These are phyloP conservation scores for Siderastrea siderea DNA, from an alignment of 92 coral and sea anemone genomes.

Conservation along the genomic window DNA sequence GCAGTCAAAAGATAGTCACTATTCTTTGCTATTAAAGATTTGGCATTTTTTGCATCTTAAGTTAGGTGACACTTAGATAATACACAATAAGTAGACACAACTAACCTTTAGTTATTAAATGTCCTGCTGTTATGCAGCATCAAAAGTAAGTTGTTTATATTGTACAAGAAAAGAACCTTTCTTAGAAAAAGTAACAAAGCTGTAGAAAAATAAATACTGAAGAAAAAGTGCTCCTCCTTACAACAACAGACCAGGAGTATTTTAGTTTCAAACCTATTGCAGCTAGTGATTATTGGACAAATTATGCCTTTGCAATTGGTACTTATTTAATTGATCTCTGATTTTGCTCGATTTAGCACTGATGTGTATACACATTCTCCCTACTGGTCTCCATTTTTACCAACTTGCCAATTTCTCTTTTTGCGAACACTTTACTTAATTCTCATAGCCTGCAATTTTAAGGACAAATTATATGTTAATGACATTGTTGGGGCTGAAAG, in stretches of 20 bases:
- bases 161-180: neutral
- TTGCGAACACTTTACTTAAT: neutral
- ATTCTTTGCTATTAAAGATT: too few species aligned
- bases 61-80: too few species aligned
- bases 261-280: neutral
- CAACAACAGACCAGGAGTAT: neutral
- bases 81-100: neutral
- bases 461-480: neutral
- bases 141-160: neutral
- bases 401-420: neutral
- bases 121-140: neutral
- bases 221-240: neutral
- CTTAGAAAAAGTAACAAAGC: conserved; percentile 1
- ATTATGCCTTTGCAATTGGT: neutral
- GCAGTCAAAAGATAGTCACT: too few species aligned
- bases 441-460: too few species aligned
- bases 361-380: neutral
- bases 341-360: neutral
- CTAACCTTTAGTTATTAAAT: neutral
- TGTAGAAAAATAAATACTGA: conserved; percentile 14
- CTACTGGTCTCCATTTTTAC: too few species aligned
- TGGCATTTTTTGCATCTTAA: too few species aligned
- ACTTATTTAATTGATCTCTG: neutral
- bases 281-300: neutral
- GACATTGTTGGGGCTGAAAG: conserved; percentile 1